These are phyloP conservation scores for Pachypanchax playfairii DNA, from an alignment of 2,113 vertebrate genomes.

Conservation along the genomic window DNA sequence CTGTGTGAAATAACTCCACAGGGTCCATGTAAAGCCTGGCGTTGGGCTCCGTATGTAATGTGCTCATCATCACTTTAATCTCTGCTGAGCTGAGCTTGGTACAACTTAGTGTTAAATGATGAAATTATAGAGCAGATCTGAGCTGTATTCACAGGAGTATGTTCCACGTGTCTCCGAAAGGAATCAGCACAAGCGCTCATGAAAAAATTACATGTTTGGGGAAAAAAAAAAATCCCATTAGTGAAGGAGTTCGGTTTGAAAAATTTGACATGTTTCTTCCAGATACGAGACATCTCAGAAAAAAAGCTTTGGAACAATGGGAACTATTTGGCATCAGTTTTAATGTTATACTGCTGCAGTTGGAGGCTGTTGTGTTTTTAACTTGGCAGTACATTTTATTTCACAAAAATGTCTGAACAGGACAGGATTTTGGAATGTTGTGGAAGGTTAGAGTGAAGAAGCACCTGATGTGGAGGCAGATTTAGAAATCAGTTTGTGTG, in stretches of 20 bases:
- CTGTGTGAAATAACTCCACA: not conserved
- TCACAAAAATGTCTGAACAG: too few relatives aligned
- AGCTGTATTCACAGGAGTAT: not conserved
- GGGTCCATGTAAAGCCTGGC: conserved; percentile 1
- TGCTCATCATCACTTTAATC: conserved; percentile 17
- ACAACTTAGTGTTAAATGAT: conserved; percentile 4
- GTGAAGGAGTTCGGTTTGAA: not conserved
- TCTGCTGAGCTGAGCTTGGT: conserved; percentile 22
- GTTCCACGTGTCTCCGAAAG: not conserved
- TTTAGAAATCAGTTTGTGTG: too few relatives aligned
- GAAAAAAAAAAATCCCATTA: not conserved
- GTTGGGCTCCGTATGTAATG: conserved; percentile 13
- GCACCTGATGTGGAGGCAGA: too few relatives aligned
- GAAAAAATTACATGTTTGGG: not conserved
- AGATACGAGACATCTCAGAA: too few relatives aligned
- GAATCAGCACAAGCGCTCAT: not conserved
- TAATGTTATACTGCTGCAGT: too few relatives aligned
- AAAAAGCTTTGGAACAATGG: too few relatives aligned
- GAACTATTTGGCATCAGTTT: too few relatives aligned
- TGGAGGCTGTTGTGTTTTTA: too few relatives aligned
- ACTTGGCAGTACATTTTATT: too few relatives aligned
- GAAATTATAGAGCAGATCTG: not conserved
- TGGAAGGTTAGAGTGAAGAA: too few relatives aligned
- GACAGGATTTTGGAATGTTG: too few relatives aligned
- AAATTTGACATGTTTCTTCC: too few relatives aligned